Conservation (phyloP, 2,113 vertebrate species). For the Alexandromys fortis region DNA sequence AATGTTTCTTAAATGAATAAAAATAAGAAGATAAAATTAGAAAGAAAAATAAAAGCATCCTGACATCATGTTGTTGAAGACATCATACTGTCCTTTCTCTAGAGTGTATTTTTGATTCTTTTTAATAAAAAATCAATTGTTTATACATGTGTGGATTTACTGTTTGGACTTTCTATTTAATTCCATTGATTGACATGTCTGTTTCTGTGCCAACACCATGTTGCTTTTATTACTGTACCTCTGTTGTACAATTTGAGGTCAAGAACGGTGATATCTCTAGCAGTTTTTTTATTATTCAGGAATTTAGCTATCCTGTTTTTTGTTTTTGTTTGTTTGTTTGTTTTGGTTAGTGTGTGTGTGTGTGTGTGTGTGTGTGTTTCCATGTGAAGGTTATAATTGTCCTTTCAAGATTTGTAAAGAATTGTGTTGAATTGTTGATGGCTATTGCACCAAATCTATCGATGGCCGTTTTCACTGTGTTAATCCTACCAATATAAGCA, state of each 20-base stretch:
- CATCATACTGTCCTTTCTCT: neutral
- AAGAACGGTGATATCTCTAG: neutral
- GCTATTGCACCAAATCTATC: neutral
- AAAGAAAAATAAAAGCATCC: neutral
- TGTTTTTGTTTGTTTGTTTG: neutral
- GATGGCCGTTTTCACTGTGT: neutral
- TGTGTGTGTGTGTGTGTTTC: neutral
- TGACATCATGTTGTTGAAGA: neutral
- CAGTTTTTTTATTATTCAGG: neutral
- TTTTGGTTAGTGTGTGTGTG: neutral
- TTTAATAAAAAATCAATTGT: neutral
- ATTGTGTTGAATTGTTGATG: neutral
- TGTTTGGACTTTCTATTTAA: neutral
- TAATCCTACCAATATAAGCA: neutral
- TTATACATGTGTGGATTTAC: neutral
- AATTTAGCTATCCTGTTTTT: neutral
- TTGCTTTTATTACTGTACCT: neutral
- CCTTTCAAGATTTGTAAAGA: neutral
- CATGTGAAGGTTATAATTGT: neutral
- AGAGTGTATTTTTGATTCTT: neutral
- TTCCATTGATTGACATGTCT: neutral
- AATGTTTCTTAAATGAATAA: neutral
- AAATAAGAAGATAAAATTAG: neutral
- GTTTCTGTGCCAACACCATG: neutral
- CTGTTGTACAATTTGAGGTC: neutral